A percentile compares a stretch with the other conserved stretches of the same genome.
Evolutionary conservation across 1,140 invertebrate species (phyloP).

Genomic region (Cyphomyrmex costatus): DNA sequence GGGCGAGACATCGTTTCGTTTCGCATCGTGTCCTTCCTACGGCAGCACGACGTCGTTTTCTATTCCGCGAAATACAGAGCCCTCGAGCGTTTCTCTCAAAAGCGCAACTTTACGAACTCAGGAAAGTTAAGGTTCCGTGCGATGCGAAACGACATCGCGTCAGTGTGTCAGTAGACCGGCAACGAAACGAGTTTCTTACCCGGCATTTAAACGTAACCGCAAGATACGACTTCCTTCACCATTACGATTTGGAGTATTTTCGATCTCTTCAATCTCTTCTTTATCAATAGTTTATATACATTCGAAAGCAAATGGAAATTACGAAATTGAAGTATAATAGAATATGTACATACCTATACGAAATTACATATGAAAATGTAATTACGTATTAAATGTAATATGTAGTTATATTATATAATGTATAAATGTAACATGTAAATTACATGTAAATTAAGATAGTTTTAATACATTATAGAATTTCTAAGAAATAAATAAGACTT

Average conservation of each 20-base stretch:
- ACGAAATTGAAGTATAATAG: neutral
- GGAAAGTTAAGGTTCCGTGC: conserved; percentile 71
- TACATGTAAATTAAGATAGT: neutral
- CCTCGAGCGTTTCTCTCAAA: conserved; percentile 61
- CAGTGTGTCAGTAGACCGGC: conserved; percentile 80
- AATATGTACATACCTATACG: neutral
- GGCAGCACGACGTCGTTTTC: conserved; percentile 36
- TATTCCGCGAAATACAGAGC: conserved; percentile 47
- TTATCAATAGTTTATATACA: neutral
- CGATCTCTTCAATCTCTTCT: conserved; percentile 17
- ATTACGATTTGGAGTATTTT: conserved; percentile 32
- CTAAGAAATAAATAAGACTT: neutral
- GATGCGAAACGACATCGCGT: conserved; percentile 46
- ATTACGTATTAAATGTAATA: too few relatives aligned
- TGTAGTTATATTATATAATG: neutral
- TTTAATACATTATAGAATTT: neutral
- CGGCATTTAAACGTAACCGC: conserved; percentile 66
- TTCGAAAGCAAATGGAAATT: neutral
- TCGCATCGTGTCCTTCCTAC: conserved; percentile 30
- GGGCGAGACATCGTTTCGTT: conserved; percentile 31
- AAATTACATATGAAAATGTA: neutral
- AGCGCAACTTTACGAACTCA: conserved; percentile 64
- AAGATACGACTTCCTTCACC: conserved; percentile 57
- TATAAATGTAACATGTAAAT: neutral
- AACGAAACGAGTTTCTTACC: conserved; percentile 70